phyloP scores from a whole-genome alignment of 1,140 invertebrate genomes.

The Pogonus chalceus region DNA sequence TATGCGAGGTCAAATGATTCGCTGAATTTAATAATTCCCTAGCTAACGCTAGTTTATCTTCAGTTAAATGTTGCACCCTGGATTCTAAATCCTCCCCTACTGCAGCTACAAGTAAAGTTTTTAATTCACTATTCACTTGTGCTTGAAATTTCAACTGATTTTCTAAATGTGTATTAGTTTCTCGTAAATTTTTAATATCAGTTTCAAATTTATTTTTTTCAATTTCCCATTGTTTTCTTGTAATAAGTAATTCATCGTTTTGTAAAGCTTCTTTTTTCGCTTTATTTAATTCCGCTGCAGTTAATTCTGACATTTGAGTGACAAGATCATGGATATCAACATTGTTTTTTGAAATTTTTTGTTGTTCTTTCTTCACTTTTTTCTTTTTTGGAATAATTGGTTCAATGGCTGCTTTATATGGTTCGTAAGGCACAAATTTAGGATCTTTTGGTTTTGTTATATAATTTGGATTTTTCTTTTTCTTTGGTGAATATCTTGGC shows the following conservation, averaged over 20 bases:
- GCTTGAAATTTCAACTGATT: conserved; percentile 61
- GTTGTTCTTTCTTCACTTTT: conserved; percentile 28
- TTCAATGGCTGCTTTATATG: conserved; percentile 75
- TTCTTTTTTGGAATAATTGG: conserved; percentile 52
- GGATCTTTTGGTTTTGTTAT: conserved; percentile 54
- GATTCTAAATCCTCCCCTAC: conserved; percentile 88
- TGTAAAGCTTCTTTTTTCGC: conserved; percentile 22
- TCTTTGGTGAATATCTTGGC: conserved; percentile 29
- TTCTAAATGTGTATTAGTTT: conserved; percentile 53
- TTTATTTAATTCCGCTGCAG: conserved; percentile 41
- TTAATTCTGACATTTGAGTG: conserved; percentile 53
- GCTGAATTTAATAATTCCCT: conserved; percentile 74
- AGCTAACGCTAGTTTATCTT: conserved; percentile 82
- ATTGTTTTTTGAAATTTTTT: conserved; percentile 42
- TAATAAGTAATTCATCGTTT: conserved; percentile 25
- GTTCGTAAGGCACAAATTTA: conserved; percentile 81
- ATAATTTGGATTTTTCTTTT: conserved; percentile 25
- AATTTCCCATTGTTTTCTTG: conserved; percentile 26
- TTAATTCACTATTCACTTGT: conserved; percentile 76
- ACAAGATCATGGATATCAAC: conserved; percentile 58
- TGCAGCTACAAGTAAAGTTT: conserved; percentile 84
- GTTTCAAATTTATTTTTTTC: conserved; percentile 34
- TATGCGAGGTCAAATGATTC: conserved; percentile 72
- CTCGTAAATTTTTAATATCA: conserved; percentile 47
- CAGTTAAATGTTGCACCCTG: conserved; percentile 76